phyloP scores from a whole-genome alignment of 2,797 vertebrate genomes.

The Simalia tracyae region DNA sequence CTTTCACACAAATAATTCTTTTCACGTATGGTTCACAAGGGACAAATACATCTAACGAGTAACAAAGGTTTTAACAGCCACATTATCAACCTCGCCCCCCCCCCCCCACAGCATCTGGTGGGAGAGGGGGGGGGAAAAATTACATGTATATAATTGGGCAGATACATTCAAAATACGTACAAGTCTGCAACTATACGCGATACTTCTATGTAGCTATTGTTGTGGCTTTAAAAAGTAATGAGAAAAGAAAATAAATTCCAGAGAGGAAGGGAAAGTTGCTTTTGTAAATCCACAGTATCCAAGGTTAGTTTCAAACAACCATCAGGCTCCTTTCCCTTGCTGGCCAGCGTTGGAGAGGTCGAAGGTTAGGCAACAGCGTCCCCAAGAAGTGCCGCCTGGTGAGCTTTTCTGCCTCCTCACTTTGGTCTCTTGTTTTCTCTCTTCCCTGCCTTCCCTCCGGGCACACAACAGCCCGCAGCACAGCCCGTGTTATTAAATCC shows the following conservation, averaged over 20 bases:
- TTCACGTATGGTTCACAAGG: neutral
- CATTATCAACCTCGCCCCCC: neutral
- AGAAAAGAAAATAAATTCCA: neutral
- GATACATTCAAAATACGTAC: constrained; percentile 26
- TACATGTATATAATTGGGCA: neutral
- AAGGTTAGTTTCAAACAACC: neutral
- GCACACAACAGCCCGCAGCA: neutral
- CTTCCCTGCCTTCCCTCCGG: neutral
- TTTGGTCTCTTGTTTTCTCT: neutral
- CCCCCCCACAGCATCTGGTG: neutral
- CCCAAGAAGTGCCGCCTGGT: too few relatives aligned
- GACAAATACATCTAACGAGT: neutral
- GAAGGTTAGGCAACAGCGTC: neutral
- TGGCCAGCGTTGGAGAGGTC: neutral
- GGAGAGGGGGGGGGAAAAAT: neutral
- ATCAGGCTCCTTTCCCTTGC: neutral
- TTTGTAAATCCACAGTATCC: neutral
- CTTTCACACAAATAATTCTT: neutral
- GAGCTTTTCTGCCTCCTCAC: neutral
- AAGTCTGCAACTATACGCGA: neutral
- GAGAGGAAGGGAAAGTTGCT: neutral
- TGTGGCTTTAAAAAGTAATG: neutral
- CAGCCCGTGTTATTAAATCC: constrained; percentile 9
- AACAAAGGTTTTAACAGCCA: constrained; percentile 30
- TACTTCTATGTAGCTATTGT: neutral